These are phyloP conservation scores for Nannospalax galili DNA, from an alignment of 2,113 vertebrate species.

Conservation along the genomic window DNA sequence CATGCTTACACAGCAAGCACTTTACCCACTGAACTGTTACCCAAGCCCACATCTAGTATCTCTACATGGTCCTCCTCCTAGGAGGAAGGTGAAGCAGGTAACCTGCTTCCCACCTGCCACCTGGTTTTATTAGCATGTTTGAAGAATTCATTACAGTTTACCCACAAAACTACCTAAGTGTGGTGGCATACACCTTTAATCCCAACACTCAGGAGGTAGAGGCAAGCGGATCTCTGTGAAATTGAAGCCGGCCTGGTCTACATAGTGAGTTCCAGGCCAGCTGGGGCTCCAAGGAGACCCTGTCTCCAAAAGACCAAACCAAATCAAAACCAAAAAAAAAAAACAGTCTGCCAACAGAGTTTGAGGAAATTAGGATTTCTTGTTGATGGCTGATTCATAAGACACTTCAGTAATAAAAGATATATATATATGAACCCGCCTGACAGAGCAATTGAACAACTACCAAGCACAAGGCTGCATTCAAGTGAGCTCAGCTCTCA, in stretches of 20 bases:
- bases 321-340: too few relatives aligned
- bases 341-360: background rate
- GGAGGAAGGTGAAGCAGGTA: background rate
- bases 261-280: too few relatives aligned
- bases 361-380: background rate
- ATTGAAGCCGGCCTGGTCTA: too few relatives aligned
- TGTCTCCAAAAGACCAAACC: too few relatives aligned
- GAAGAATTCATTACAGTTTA: background rate
- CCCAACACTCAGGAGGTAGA: too few relatives aligned
- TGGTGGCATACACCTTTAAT: too few relatives aligned
- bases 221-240: too few relatives aligned
- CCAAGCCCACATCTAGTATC: background rate
- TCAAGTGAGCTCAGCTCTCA: background rate
- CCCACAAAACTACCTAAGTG: background rate
- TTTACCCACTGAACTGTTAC: background rate
- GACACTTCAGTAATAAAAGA: background rate
- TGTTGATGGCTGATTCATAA: background rate
- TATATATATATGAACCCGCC: background rate
- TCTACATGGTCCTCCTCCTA: background rate
- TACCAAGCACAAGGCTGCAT: background rate
- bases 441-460: background rate
- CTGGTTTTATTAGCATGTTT: background rate
- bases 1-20: background rate
- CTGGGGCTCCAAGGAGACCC: too few relatives aligned
- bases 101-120: fast-evolving